Evolutionary conservation across 2,113 vertebrate species (phyloP).

Genomic region (Cyphomyrus plagiostoma): DNA sequence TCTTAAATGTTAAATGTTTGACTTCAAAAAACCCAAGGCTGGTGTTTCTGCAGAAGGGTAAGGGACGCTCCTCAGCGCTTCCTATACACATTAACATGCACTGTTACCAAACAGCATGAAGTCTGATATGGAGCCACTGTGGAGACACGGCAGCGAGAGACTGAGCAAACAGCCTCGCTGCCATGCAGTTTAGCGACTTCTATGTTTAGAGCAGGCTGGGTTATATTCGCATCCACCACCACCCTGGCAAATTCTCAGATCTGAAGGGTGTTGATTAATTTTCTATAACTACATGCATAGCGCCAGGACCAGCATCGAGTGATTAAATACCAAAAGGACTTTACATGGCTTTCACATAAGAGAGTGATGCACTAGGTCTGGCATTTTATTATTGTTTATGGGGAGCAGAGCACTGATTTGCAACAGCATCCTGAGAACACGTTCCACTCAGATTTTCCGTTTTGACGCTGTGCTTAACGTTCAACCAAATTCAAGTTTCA

Average conservation of each 20-base stretch:
- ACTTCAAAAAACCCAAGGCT: neutral
- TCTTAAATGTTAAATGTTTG: neutral
- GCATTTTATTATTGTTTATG: neutral
- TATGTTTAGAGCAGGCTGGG: neutral
- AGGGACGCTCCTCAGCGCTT: neutral
- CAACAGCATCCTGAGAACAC: neutral
- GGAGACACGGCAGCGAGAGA: neutral
- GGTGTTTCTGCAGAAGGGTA: neutral
- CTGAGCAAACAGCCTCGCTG: neutral
- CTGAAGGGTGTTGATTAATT: neutral
- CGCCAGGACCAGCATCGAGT: neutral
- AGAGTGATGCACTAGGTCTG: neutral
- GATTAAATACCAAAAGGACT: neutral
- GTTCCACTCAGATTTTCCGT: neutral
- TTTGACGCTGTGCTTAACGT: neutral
- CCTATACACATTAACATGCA: neutral
- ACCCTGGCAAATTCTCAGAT: neutral
- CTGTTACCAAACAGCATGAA: neutral
- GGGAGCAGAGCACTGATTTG: neutral
- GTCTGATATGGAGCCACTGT: neutral
- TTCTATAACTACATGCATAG: neutral
- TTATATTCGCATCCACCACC: neutral
- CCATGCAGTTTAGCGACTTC: neutral
- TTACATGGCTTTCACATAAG: neutral
- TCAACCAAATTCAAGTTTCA: neutral